Evolutionary conservation across 2,113 vertebrate genomes (phyloP), one percentile per base, ranked within the genome.

Genomic region (Phalacrocorax pelagicus): DNA sequence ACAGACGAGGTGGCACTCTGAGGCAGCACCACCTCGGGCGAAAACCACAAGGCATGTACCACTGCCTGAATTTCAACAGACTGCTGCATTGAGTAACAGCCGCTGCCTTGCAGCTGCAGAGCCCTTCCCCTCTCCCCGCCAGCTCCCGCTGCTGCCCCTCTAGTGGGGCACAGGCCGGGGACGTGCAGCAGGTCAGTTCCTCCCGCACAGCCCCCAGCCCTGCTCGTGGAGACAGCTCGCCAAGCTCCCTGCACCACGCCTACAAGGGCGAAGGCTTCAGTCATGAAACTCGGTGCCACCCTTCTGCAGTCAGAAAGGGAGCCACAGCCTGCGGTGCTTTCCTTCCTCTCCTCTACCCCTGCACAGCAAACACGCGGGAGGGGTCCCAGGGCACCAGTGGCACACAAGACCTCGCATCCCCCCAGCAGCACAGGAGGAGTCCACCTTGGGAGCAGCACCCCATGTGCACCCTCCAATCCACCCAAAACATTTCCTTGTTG

Each of bases 341-440:
- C 57, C 54, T 74, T 21, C 27, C 14, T 21, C 70, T 20, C 49
- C 49, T 78, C 85, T 30, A 21, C n/a, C 44, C 38, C 87, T 46
- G 34, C 29, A 40, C 23, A 61, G 77, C 29, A 72, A 52, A 89
- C 54, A 29, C 1, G 1, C 4, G 6, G 44, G 52, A 0, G 54
- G 22, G 7, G 8, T 27, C 29, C 47, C 2, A 1, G 15, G 23
- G 24, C 5, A 3, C 47, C 1, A 2, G 15, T 3, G 2, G 44
- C 62, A 34, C 2, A 7, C 0, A 0, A 47, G n/a, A 61, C 18
- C 18, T 49, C 7, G 0, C 47, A 49, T 2, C 15, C 16, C 12
- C 46, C 38, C 1, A 2, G 36, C 38, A 12, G 36, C 1, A 0
- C 29, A 9, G 10, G 58, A 65, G 54, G 11, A 65, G 72, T 65